Evolutionary conservation across 2,113 vertebrate genomes (phyloP).

Genomic region (Pleuronectes platessa): DNA sequence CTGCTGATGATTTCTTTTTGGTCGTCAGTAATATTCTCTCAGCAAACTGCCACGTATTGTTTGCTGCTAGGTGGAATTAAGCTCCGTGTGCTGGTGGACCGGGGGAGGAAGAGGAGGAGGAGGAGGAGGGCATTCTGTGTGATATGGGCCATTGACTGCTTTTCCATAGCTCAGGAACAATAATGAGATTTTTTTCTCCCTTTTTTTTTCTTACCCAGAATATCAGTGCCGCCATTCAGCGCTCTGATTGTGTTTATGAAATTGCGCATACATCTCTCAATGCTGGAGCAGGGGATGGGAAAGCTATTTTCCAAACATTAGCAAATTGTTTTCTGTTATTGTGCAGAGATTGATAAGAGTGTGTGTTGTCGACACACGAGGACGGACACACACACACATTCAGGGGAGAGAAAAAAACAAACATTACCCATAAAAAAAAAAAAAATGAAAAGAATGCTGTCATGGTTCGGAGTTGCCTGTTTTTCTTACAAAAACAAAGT

Average conservation of each 20-base stretch:
- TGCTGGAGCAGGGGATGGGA: slow-evolving; percentile 72
- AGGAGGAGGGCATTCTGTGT: slow-evolving; percentile 69
- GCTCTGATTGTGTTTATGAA: slow-evolving; percentile 84
- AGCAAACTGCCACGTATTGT: slow-evolving; percentile 77
- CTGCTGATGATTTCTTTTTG: slow-evolving; percentile 35
- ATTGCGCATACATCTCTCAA: slow-evolving; percentile 82
- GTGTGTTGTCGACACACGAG: slow-evolving; percentile 70
- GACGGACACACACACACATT: slow-evolving; percentile 33
- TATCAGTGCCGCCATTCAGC: slow-evolving; percentile 83
- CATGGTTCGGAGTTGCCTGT: slow-evolving; percentile 13
- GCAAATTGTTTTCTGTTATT: slow-evolving; percentile 84
- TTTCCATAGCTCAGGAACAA: slow-evolving; percentile 84
- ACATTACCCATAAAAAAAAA: slow-evolving; percentile 5
- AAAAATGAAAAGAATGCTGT: slow-evolving; percentile 14
- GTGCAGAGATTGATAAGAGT: slow-evolving; percentile 82
- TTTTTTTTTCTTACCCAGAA: slow-evolving; percentile 58
- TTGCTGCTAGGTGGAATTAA: slow-evolving; percentile 80
- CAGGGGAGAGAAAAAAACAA: slow-evolving; percentile 12
- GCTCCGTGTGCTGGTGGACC: slow-evolving; percentile 66
- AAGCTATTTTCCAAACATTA: slow-evolving; percentile 84
- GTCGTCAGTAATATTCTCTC: slow-evolving; percentile 76
- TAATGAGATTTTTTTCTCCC: slow-evolving; percentile 72
- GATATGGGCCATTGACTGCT: slow-evolving; percentile 85
- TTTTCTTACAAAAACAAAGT: slow-evolving; percentile 19
- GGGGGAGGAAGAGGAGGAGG: slow-evolving; percentile 37